Evolutionary conservation across 2,113 vertebrate genomes (phyloP), one percentile per base, ranked within the genome.

Genomic region (Holacanthus passer): DNA sequence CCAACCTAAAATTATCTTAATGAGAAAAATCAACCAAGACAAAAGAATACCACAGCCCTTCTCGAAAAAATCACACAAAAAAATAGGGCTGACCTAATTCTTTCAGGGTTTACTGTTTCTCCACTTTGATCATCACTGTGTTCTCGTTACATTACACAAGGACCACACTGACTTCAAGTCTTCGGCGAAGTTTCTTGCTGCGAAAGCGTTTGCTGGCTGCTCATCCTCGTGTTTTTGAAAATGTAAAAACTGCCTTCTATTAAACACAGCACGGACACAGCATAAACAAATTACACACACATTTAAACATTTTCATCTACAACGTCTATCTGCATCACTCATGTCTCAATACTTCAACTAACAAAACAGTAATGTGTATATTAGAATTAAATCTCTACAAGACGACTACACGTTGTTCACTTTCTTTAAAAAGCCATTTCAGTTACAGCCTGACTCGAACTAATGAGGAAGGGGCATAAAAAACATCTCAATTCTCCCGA

Each of bases 1-100:
- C 77, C 76, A 70, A 70, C 35, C 64, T 73, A 43, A 77, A 87
- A 85, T 89, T 24, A 82, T 73, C 32, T 4, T 71, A 83, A 89
- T 82, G 66, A 77, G 52, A 55, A 70, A 85, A 87, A 84, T 79
- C 78, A 64, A 78, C 43, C 47, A 37, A 81, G 62, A 79, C 62
- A 65, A 73, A 81, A 87, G 20, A 80, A 69, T 20, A 37, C 56
- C 37, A 32, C 45, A 52, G 19, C n/a, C 39, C 29, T 55, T 64
- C 55, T 77, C 7, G 3, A 19, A 63, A 72, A 45, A 59, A 76
- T 66, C 68, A 74, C 79, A 50, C 24, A 22, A 29, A 47, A 37
- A 76, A 55, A 32, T 17, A 35, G 1, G 12, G 48, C 39, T 71
- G 78, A 81, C 39, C 70, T 17, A 27, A 68, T 43, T 55, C 60